A percentile compares a stretch with the other conserved stretches of the same genome.
Conservation (phyloP, 2,113 vertebrate genomes). For the Rhombomys opimus region DNA sequence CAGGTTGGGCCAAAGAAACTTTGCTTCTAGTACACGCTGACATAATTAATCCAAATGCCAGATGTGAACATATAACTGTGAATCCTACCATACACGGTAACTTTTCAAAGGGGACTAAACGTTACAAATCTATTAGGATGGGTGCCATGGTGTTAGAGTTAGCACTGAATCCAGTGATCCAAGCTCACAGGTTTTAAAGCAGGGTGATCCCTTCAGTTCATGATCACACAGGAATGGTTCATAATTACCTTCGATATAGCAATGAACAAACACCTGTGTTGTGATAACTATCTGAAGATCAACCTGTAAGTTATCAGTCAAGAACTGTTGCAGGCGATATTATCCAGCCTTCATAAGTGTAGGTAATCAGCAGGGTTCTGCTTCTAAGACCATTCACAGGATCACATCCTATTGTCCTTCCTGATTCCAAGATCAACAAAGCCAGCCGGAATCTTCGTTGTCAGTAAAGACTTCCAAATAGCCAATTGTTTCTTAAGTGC, state of each 20-base stretch:
- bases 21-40: not conserved
- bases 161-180: not conserved
- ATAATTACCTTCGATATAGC: not conserved
- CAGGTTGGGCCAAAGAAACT: not conserved
- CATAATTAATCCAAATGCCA: not conserved
- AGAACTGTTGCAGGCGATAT: not conserved
- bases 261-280: not conserved
- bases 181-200: not conserved
- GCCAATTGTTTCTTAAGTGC: conserved; percentile 26
- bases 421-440: not conserved
- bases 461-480: conserved; percentile 5
- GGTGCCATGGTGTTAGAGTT: not conserved
- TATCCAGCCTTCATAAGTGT: not conserved
- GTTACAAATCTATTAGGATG: not conserved
- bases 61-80: not conserved
- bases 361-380: not conserved
- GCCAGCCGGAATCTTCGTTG: not conserved
- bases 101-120: conserved; percentile 25
- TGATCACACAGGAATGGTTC: not conserved
- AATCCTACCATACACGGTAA: not conserved
- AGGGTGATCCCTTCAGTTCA: not conserved
- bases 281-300: not conserved
- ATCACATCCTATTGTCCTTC: not conserved
- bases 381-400: not conserved
- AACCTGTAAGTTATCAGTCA: not conserved